Evolutionary conservation across 1,140 invertebrate species (phyloP), one percentile per base, ranked within the genome.

Genomic region (Drosophila sulfurigaster): DNA sequence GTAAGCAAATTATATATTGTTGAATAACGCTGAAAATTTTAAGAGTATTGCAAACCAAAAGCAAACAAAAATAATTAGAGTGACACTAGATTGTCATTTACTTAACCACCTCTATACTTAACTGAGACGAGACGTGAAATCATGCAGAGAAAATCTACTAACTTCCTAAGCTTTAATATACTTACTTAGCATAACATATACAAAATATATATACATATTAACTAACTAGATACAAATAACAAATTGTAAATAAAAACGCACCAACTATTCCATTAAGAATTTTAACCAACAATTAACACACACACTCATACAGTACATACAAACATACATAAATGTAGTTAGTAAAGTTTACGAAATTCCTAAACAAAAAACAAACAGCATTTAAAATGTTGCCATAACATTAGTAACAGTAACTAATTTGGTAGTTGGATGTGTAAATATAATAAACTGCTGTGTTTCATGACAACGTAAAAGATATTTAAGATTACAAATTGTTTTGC

Each of bases 221-320:
- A 81, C 62, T 54, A 58, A 71, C 65, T 78, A 86, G 70, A 75
- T 60, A 85, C 62, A 70, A 74, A 76, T 49, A 81, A 85, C 81
- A 90, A 89, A 71, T 75, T 89, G 85, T 89, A 89, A 67, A 89
- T 89, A 89, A 69, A 82, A 87, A 87, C 86, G 85, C 85, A 89
- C 85, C 86, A 90, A 90, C 75, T 90, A 90, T 69, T 81, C 58
- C 81, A 86, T 91, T 87, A 90, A 90, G 87, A 81, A 45, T 86
- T 90, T 90, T 90, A 86, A 83, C 59, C 59, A 83, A 78, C 48
- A 68, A 41, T 75, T 71, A 72, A 59, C 63, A 81, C 54, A 67
- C 62, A 65, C 46, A 76, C 41, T 28, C 32, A 52, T 5, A 65
- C n/a, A 35, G 41, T 11, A 45, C 41, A 56, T 48, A 66, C 20